phyloP scores from a whole-genome alignment of 2,888 invertebrate genomes.

The Prionchulus punctatus region DNA sequence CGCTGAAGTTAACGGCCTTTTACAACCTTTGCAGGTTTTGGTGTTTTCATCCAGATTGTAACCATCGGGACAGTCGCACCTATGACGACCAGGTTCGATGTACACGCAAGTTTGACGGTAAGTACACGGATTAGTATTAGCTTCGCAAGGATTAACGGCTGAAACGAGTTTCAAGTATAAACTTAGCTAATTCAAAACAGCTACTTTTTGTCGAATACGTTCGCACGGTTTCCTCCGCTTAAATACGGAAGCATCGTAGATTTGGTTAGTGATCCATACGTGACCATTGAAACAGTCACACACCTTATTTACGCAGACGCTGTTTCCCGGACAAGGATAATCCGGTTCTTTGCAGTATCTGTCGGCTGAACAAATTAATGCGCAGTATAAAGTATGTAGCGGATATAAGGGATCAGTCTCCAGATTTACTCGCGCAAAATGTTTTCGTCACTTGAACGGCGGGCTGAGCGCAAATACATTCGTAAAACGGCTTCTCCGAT shows the following conservation, averaged over 20 bases:
- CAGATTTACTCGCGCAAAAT: background rate
- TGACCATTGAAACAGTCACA: background rate
- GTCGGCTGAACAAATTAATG: too few species aligned
- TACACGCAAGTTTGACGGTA: background rate
- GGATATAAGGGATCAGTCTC: too few species aligned
- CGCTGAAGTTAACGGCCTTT: too few species aligned
- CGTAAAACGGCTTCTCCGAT: background rate
- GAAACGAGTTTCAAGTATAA: too few species aligned
- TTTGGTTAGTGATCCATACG: background rate
- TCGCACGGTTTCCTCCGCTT: too few species aligned
- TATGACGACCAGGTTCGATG: background rate
- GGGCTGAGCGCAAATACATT: background rate
- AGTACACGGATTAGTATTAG: background rate
- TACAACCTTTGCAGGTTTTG: background rate
- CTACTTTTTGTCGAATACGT: too few species aligned
- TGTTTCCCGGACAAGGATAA: background rate
- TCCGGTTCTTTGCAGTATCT: background rate
- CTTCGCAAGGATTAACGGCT: background rate
- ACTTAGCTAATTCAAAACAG: too few species aligned
- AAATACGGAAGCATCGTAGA: background rate
- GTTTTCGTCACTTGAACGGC: background rate
- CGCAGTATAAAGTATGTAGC: too few species aligned
- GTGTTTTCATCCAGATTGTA: background rate
- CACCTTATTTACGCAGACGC: background rate
- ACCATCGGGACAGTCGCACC: background rate